Evolutionary conservation across 2,888 invertebrate species (phyloP).

Genomic region (Holacanthella duospinosa): DNA sequence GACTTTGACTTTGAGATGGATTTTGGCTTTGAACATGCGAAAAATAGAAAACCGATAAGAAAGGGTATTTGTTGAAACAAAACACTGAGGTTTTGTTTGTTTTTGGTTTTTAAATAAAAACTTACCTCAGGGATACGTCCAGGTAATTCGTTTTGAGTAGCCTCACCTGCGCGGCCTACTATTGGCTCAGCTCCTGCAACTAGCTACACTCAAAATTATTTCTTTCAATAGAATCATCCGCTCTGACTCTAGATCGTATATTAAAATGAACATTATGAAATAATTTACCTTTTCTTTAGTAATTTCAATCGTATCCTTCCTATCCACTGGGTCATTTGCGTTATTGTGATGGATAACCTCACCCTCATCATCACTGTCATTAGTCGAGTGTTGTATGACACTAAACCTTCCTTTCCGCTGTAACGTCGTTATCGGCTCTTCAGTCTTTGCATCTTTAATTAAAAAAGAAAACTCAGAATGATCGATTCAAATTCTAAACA

Average conservation of each 20-base stretch:
- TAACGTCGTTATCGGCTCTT: conserved; percentile 16
- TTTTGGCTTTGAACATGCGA: background rate
- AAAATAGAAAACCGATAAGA: background rate
- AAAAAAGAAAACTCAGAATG: background rate
- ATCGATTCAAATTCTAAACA: background rate
- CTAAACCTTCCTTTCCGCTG: conserved; percentile 39
- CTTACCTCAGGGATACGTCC: background rate
- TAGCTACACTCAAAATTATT: no score
- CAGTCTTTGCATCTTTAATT: background rate
- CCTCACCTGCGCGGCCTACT: background rate
- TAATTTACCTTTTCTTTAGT: conserved; percentile 2
- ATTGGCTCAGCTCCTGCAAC: background rate
- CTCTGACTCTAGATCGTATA: no score
- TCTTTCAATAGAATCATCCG: no score
- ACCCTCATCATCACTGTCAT: conserved; percentile 34
- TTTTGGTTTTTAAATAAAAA: background rate
- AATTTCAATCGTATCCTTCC: background rate
- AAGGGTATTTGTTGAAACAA: no score
- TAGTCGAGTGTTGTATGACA: conserved; percentile 37
- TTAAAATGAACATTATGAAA: no score
- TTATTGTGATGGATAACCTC: conserved; percentile 5
- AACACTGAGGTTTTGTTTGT: no score
- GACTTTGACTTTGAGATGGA: background rate
- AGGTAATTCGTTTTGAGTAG: background rate
- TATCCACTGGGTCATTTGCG: background rate